Evolutionary conservation across 2,797 vertebrate species (phyloP).

Genomic region (Zalophus californianus): DNA sequence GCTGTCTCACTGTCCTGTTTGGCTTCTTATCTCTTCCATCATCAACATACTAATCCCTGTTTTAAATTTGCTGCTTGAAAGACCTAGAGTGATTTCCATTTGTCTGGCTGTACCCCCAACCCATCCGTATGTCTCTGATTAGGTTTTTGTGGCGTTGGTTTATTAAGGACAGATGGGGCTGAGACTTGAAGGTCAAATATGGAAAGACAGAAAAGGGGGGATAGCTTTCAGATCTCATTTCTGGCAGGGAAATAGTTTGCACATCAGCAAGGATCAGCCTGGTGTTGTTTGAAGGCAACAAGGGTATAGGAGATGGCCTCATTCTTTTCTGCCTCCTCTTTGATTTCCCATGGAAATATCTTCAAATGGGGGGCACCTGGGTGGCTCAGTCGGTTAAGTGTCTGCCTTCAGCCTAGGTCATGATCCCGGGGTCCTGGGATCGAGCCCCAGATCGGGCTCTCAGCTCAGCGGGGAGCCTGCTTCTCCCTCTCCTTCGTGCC

Average conservation of each 20-base stretch:
- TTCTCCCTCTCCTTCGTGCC: background rate
- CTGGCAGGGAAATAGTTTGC: background rate
- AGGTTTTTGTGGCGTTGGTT: background rate
- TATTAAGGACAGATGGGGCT: background rate
- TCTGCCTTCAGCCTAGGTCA: background rate
- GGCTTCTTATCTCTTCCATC: background rate
- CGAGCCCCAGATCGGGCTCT: background rate
- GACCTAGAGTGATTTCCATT: background rate
- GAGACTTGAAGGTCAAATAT: conserved; percentile 23
- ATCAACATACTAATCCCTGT: background rate
- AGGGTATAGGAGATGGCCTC: background rate
- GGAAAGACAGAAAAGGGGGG: conserved; percentile 25
- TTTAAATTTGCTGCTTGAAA: background rate
- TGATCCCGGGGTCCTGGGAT: background rate
- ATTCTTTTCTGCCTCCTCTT: background rate
- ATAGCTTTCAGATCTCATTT: background rate
- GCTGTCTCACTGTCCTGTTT: background rate
- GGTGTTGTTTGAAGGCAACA: background rate
- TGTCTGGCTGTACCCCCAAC: background rate
- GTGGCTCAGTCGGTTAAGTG: background rate
- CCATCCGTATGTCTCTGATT: background rate
- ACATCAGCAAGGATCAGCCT: background rate
- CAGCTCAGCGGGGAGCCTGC: background rate
- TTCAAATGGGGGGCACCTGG: background rate
- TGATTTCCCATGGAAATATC: background rate